Evolutionary conservation across 1,140 invertebrate genomes (phyloP).

Genomic region (Bombus sylvicola): DNA sequence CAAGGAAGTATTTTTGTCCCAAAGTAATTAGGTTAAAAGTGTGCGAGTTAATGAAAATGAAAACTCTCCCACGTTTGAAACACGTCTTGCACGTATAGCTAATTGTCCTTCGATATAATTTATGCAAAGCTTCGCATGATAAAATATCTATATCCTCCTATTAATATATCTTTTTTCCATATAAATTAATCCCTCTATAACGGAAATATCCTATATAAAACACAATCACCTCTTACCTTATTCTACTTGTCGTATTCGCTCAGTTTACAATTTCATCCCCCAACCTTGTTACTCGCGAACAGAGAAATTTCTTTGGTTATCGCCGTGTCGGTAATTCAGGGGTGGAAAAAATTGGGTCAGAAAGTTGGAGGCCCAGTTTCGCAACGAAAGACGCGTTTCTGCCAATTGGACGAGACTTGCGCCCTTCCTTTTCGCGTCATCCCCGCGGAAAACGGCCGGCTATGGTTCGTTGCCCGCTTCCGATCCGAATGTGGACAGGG

Average conservation of each 20-base stretch:
- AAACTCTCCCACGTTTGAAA: too few species aligned
- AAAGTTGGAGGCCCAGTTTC: constrained; percentile 46
- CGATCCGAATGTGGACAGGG: neutral
- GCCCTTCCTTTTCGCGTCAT: constrained; percentile 1
- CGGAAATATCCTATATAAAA: neutral
- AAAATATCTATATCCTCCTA: too few species aligned
- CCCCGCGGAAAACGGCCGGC: neutral
- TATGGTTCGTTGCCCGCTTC: constrained; percentile 3
- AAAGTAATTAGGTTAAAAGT: too few species aligned
- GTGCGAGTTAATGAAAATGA: too few species aligned
- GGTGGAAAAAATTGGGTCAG: constrained; percentile 52
- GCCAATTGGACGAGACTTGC: neutral
- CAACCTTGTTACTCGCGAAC: neutral
- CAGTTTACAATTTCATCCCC: neutral
- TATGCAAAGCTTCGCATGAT: too few species aligned
- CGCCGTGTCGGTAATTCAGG: neutral
- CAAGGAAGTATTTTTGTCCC: too few species aligned
- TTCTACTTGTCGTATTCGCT: neutral
- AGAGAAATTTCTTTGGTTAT: neutral
- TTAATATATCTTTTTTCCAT: neutral
- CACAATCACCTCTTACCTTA: neutral
- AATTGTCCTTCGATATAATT: too few species aligned
- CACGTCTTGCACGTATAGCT: too few species aligned
- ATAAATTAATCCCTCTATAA: neutral
- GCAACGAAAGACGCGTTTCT: neutral